A percentile compares a stretch with the other conserved stretches of the same genome.
Conservation (phyloP, 2,888 invertebrate genomes). For the Margaritifera margaritifera region DNA sequence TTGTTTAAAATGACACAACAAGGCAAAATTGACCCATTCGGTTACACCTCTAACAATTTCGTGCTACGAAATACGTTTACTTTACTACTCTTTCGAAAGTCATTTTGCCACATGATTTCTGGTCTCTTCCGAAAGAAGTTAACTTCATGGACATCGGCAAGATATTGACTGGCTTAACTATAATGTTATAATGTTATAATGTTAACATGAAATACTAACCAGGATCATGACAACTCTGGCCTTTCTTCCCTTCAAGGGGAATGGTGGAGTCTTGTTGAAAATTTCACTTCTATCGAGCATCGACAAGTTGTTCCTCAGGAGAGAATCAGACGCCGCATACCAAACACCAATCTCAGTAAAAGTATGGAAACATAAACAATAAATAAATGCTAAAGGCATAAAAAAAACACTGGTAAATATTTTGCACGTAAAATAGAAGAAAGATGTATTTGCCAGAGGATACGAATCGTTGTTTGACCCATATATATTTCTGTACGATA, state of each 20-base stretch:
- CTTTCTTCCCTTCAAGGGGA: slow-evolving; percentile 55
- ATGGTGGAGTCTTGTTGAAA: slow-evolving; percentile 37
- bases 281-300: slow-evolving; percentile 14
- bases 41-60: too few species aligned
- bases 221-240: slow-evolving; percentile 61
- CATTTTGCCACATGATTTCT: not conserved
- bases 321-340: too few species aligned
- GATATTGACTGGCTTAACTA: not conserved
- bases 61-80: not conserved
- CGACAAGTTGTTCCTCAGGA: slow-evolving; percentile 5
- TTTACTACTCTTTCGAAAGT: not conserved
- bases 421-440: too few species aligned
- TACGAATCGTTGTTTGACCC: too few species aligned
- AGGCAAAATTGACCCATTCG: too few species aligned
- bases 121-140: not conserved
- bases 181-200: not conserved
- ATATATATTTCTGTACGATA: too few species aligned
- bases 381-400: too few species aligned
- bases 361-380: too few species aligned
- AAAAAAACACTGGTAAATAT: too few species aligned
- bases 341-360: too few species aligned
- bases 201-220: slow-evolving; percentile 37
- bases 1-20: too few species aligned
- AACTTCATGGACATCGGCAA: not conserved
- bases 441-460: too few species aligned